Percentiles rank a stretch among this genome's conserved stretches.
Evolutionary conservation across 2,888 invertebrate species (phyloP).

Genomic region (Bruchidius siliquastri): DNA sequence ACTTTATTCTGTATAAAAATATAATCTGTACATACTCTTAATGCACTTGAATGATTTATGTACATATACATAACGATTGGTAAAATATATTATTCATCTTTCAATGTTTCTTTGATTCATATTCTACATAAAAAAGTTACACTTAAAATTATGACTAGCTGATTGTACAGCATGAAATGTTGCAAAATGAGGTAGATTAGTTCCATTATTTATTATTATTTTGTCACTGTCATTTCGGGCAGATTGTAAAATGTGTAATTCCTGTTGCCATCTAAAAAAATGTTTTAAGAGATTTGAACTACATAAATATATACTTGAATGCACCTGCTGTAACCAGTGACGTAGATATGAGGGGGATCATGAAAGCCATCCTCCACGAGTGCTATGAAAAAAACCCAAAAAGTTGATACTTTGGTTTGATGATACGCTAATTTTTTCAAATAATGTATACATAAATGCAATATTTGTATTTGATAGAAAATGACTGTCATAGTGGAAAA

Average conservation of each 20-base stretch:
- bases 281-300: no score
- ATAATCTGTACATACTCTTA: constrained; percentile 42
- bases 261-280: neutral
- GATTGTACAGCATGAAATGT: constrained; percentile 49
- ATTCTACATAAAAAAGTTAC: constrained; percentile 32
- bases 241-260: neutral
- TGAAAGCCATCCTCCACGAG: no score
- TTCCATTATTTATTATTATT: constrained; percentile 6
- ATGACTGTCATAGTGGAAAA: no score
- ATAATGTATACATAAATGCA: no score
- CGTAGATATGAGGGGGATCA: no score
- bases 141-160: constrained; percentile 49
- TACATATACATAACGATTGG: constrained; percentile 32
- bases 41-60: constrained; percentile 23
- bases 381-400: no score
- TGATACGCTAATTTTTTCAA: no score
- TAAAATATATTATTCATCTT: constrained; percentile 29
- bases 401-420: no score
- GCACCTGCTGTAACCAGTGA: no score
- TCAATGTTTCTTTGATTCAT: constrained; percentile 15
- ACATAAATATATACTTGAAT: no score
- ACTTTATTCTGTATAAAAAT: constrained; percentile 48
- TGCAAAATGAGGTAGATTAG: constrained; percentile 48
- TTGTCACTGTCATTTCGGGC: neutral
- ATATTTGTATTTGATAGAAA: no score